A percentile compares a stretch with the other conserved stretches of the same genome.
These are phyloP conservation scores for Subacronicta megacephala DNA, from an alignment of 2,888 invertebrate species.

Conservation along the genomic window DNA sequence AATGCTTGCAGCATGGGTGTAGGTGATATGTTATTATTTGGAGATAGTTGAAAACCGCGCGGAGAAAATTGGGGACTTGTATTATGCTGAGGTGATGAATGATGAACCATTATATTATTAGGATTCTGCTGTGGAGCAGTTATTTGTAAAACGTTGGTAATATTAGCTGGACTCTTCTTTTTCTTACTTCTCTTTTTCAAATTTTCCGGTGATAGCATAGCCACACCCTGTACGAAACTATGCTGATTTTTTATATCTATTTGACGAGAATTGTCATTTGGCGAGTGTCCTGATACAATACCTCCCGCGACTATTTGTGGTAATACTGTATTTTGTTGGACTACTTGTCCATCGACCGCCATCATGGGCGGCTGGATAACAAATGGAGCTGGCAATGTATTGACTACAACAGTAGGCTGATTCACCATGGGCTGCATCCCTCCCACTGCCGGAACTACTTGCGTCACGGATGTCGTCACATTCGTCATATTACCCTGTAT, in stretches of 20 bases:
- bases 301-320: conserved; percentile 92
- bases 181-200: conserved; percentile 92
- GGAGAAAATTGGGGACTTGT: conserved; percentile 91
- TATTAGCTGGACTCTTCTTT: conserved; percentile 92
- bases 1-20: conserved; percentile 93
- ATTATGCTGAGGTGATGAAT: conserved; percentile 84
- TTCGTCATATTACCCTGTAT: conserved; percentile 91
- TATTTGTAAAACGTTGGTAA: conserved; percentile 92
- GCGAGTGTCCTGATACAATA: conserved; percentile 89
- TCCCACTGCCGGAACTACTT: conserved; percentile 91
- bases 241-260: conserved; percentile 88
- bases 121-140: conserved; percentile 91
- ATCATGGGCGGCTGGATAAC: conserved; percentile 94
- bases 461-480: conserved; percentile 91
- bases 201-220: conserved; percentile 92
- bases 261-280: conserved; percentile 85
- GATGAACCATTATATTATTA: conserved; percentile 90
- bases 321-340: conserved; percentile 92
- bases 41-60: conserved; percentile 93
- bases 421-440: conserved; percentile 92
- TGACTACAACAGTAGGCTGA: conserved; percentile 94
- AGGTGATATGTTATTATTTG: conserved; percentile 91
- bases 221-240: conserved; percentile 78
- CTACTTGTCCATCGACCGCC: conserved; percentile 93
- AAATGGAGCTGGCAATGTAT: conserved; percentile 94